These are phyloP conservation scores for Hypena proboscidalis DNA, from an alignment of 2,888 invertebrate species.

Conservation along the genomic window DNA sequence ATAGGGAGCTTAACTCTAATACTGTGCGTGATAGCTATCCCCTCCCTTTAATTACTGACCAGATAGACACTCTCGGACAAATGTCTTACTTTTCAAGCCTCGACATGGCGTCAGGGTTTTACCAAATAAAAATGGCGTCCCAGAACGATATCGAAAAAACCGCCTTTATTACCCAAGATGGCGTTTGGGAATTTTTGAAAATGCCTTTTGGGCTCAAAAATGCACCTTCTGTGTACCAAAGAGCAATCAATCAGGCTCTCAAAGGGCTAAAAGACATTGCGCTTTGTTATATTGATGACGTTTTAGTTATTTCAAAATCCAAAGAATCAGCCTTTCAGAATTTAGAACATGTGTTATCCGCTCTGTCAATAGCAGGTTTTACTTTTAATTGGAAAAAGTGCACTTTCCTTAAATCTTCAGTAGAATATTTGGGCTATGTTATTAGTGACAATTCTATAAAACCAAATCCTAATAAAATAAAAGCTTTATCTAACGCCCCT, in stretches of 20 bases:
- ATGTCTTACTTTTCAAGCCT: neutral
- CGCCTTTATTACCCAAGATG: conserved; percentile 9
- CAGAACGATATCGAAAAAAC: conserved; percentile 1
- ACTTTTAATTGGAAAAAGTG: conserved; percentile 3
- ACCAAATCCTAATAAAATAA: neutral
- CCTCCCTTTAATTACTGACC: neutral
- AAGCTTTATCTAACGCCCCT: neutral
- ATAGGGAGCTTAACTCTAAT: too few species aligned
- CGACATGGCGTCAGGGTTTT: conserved; percentile 1
- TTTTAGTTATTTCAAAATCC: conserved; percentile 4
- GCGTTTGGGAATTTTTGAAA: conserved; percentile 6
- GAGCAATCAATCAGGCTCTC: conserved; percentile 4
- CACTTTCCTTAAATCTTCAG: neutral
- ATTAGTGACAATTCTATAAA: neutral
- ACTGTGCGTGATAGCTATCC: neutral
- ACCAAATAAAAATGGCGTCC: neutral
- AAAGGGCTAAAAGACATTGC: conserved; percentile 1
- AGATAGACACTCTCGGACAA: neutral
- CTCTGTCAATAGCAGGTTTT: conserved; percentile 4
- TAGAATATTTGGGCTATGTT: neutral
- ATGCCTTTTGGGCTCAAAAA: conserved; percentile 20
- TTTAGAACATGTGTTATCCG: neutral
- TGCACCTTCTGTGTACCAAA: conserved; percentile 13
- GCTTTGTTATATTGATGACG: conserved; percentile 12
- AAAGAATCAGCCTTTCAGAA: neutral